Evolutionary conservation across 2,888 invertebrate species (phyloP).

Genomic region (Athalia rosae): DNA sequence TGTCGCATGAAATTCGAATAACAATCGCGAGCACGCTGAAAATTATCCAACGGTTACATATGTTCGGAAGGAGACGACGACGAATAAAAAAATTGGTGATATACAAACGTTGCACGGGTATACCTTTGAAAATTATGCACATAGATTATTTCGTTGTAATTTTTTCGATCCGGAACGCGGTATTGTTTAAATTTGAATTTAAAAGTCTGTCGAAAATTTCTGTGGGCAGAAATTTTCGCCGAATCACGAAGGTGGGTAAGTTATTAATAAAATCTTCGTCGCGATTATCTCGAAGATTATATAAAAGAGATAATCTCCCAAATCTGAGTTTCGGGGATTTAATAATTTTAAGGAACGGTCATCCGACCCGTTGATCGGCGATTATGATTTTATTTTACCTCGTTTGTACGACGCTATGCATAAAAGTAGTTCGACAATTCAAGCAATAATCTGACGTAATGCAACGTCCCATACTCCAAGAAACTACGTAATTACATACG

Average conservation of each 20-base stretch:
- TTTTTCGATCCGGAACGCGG: neutral
- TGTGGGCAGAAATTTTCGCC: conserved; percentile 1
- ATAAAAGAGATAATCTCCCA: too few species aligned
- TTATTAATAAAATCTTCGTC: neutral
- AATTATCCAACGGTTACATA: neutral
- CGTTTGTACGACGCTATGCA: too few species aligned
- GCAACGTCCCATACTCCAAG: too few species aligned
- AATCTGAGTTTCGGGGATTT: neutral
- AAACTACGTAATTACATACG: too few species aligned
- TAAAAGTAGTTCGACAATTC: too few species aligned
- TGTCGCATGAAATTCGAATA: conserved; percentile 17
- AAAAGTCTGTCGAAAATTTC: neutral
- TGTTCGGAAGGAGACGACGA: too few species aligned
- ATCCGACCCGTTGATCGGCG: neutral
- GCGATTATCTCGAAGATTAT: neutral
- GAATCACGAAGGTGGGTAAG: neutral
- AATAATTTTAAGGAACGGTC: neutral
- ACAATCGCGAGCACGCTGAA: conserved; percentile 8
- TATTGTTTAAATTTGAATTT: neutral
- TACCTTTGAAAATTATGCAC: conserved; percentile 16
- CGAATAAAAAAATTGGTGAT: too few species aligned
- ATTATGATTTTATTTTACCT: neutral
- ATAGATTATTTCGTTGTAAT: conserved; percentile 14
- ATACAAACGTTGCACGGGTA: too few species aligned
- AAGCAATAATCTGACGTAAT: too few species aligned